Percentiles rank a stretch among this genome's conserved stretches.
These are phyloP conservation scores for Amblyopsis rosae DNA, from an alignment of 2,113 vertebrate genomes.

Conservation along the genomic window DNA sequence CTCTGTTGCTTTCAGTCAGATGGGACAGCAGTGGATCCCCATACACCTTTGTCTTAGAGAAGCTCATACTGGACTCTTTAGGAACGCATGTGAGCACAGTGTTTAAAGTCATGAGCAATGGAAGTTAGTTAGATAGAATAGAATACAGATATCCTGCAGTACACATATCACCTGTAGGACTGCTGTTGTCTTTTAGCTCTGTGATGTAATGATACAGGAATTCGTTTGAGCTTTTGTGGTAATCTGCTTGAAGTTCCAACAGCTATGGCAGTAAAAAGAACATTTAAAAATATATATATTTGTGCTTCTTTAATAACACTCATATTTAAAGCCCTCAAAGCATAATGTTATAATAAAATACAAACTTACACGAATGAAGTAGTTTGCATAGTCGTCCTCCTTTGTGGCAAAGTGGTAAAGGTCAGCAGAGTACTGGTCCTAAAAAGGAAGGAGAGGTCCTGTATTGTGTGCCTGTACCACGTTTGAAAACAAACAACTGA, in stretches of 20 bases:
- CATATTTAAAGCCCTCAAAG: neutral
- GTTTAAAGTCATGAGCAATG: neutral
- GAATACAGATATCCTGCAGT: neutral
- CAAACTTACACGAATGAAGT: slow-evolving; percentile 88
- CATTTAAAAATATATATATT: too few relatives aligned
- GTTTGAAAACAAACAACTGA: too few relatives aligned
- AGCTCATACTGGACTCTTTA: slow-evolving; percentile 45
- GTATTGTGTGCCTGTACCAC: neutral
- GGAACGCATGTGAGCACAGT: neutral
- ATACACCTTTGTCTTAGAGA: slow-evolving; percentile 76
- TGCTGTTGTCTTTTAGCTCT: slow-evolving; percentile 85
- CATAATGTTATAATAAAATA: neutral
- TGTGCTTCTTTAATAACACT: neutral
- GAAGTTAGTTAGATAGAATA: neutral
- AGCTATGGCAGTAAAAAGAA: slow-evolving; percentile 73
- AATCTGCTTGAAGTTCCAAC: slow-evolving; percentile 91
- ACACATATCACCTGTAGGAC: slow-evolving; percentile 73
- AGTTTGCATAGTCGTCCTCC: slow-evolving; percentile 90
- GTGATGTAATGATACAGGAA: slow-evolving; percentile 83
- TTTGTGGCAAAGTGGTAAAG: slow-evolving; percentile 94
- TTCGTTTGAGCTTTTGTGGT: slow-evolving; percentile 84
- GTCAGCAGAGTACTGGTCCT: slow-evolving; percentile 97
- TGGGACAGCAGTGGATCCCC: slow-evolving; percentile 85
- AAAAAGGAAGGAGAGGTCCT: slow-evolving; percentile 21
- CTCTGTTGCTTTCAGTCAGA: slow-evolving; percentile 75